Evolutionary conservation across 2,888 invertebrate species (phyloP).

Genomic region (Acleris literana): DNA sequence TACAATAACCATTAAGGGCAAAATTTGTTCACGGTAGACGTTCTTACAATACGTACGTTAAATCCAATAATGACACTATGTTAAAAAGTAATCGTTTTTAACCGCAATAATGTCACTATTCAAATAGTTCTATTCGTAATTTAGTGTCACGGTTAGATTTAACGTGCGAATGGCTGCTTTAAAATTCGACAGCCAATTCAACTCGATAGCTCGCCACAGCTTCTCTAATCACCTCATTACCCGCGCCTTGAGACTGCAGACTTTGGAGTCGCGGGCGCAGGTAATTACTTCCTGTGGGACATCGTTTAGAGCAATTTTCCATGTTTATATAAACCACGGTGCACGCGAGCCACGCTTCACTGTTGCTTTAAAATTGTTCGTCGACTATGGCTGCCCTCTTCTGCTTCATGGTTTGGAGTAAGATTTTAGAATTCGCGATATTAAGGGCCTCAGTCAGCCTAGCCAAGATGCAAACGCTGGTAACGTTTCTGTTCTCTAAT

Average conservation of each 20-base stretch:
- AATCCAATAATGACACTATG: no score
- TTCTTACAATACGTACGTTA: no score
- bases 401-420: conserved; percentile 60
- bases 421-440: conserved; percentile 42
- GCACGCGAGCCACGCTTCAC: conserved; percentile 60
- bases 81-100: no score
- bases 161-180: no score
- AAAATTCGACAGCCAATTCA: background rate
- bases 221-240: conserved; percentile 9
- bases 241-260: conserved; percentile 34
- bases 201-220: background rate
- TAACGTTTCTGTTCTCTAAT: no score
- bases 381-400: conserved; percentile 45
- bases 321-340: conserved; percentile 73
- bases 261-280: conserved; percentile 27
- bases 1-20: no score
- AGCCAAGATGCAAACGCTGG: no score
- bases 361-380: conserved; percentile 44
- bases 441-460: no score
- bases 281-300: conserved; percentile 77
- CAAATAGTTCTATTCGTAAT: no score
- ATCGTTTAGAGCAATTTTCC: conserved; percentile 73
- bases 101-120: no score
- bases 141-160: no score
- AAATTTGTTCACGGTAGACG: no score